phyloP scores from a whole-genome alignment of 2,888 invertebrate species.

The Philereme vetulata region DNA sequence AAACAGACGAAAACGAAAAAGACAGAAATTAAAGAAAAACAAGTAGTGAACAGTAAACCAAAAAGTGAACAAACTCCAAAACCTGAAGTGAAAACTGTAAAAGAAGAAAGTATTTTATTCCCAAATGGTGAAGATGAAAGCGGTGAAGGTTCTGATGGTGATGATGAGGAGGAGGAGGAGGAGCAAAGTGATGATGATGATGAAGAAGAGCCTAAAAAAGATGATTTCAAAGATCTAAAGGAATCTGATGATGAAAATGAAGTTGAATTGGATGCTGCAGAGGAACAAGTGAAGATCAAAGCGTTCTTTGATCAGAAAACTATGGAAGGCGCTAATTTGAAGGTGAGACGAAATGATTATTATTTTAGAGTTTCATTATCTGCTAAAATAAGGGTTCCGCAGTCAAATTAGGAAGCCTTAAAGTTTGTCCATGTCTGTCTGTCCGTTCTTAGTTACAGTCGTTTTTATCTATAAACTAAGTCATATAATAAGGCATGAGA shows the following conservation, averaged over 20 bases:
- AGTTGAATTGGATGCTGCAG: constrained; percentile 44
- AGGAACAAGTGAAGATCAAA: constrained; percentile 53
- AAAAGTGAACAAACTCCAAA: background rate
- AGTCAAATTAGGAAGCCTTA: no score
- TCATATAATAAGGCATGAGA: no score
- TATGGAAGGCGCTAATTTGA: constrained; percentile 65
- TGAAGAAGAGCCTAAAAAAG: constrained; percentile 23
- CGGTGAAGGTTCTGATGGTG: constrained; percentile 20
- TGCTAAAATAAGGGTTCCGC: no score
- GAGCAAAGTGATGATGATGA: constrained; percentile 38
- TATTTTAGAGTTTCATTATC: no score
- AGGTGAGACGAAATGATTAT: constrained; percentile 48
- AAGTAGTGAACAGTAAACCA: constrained; percentile 1
- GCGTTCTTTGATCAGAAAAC: constrained; percentile 65
- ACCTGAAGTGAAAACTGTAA: background rate
- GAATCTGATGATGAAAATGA: constrained; percentile 68
- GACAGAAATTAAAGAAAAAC: background rate
- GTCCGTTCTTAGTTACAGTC: no score
- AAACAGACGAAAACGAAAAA: background rate
- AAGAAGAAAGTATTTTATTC: constrained; percentile 21
- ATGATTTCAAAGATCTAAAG: constrained; percentile 76
- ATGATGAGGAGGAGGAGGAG: constrained; percentile 38
- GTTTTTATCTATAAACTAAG: no score
- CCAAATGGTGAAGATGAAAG: constrained; percentile 9
- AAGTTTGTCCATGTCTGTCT: no score